These are phyloP conservation scores for Amyelois transitella DNA, from an alignment of 1,140 invertebrate genomes.

Conservation along the genomic window DNA sequence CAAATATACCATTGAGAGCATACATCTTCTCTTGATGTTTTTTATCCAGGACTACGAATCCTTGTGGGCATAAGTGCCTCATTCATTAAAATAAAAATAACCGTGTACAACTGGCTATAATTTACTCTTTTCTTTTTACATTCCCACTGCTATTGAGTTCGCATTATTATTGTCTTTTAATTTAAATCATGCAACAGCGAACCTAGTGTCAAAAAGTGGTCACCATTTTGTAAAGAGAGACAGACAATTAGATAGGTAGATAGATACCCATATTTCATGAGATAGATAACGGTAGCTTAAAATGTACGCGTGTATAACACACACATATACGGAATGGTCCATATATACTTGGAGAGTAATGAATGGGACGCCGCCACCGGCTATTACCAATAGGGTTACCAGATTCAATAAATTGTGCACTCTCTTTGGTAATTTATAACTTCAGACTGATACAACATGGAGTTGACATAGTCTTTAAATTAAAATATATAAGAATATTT, in stretches of 20 bases:
- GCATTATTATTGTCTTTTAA: too few relatives aligned
- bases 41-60: constrained; percentile 38
- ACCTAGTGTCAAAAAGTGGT: constrained; percentile 41
- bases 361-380: constrained; percentile 56
- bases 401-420: constrained; percentile 11
- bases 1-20: constrained; percentile 38
- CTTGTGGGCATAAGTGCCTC: constrained; percentile 17
- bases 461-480: neutral
- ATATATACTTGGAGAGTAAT: constrained; percentile 28
- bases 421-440: neutral
- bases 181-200: constrained; percentile 33
- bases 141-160: neutral
- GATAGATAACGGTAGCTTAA: constrained; percentile 38
- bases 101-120: constrained; percentile 18
- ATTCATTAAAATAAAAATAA: constrained; percentile 50
- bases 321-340: neutral
- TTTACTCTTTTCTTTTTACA: constrained; percentile 8
- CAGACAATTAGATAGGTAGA: constrained; percentile 38
- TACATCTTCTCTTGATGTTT: constrained; percentile 35
- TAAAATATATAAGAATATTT: neutral
- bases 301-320: constrained; percentile 6
- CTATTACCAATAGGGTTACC: constrained; percentile 47
- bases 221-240: constrained; percentile 33
- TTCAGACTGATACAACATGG: neutral
- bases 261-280: constrained; percentile 28